Evolutionary conservation across 2,888 invertebrate species (phyloP), one percentile per base, ranked within the genome.

Genomic region (Dicycla oo): DNA sequence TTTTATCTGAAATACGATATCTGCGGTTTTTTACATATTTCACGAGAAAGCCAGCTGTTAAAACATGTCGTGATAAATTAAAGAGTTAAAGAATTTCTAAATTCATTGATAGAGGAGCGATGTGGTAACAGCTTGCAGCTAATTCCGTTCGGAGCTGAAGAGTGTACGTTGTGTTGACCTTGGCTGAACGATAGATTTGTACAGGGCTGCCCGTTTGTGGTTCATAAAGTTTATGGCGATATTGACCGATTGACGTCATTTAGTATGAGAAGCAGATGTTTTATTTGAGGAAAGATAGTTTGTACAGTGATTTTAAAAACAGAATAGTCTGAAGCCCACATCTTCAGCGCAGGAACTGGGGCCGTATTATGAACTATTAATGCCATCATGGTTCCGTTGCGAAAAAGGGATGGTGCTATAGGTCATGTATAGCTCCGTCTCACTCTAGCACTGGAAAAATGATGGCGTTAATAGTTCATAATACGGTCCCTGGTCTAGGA

Each of bases 91-190:
- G 65, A 62, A 66, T 70, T 60, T 68, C 60, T 47, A 68, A 69
- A 85, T 73, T 83, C 80, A 85, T 85, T 85, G 83, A 85, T 75
- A 34, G 61, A 23, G 58, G 34, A 54, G 60, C 51, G 62, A 45
- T 69, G 63, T n/a, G 69, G 51, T 38, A 70, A 70, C 60, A 69
- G 64, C 64, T 70, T 47, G 49, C 23, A 43, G 64, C 73, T 83
- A 80, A 75, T 57, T 73, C 43, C 30, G 66, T 60, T 4, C 71
- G 51, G 18, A 69, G 66, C 43, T 54, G 30, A 51, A 61, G 34
- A 64, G 45, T 72, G 60, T 53, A 79, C 47, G 47, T 43, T 54
- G 26, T 13, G 49, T 4, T 54, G 65, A 74, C 83, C 84, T 85
- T 78, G 73, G 60, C 62, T 58, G 10, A 13, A n/a, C 68, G 43